Evolutionary conservation across 1,140 invertebrate genomes (phyloP), one percentile per base, ranked within the genome.

Genomic region (Asobara japonica): DNA sequence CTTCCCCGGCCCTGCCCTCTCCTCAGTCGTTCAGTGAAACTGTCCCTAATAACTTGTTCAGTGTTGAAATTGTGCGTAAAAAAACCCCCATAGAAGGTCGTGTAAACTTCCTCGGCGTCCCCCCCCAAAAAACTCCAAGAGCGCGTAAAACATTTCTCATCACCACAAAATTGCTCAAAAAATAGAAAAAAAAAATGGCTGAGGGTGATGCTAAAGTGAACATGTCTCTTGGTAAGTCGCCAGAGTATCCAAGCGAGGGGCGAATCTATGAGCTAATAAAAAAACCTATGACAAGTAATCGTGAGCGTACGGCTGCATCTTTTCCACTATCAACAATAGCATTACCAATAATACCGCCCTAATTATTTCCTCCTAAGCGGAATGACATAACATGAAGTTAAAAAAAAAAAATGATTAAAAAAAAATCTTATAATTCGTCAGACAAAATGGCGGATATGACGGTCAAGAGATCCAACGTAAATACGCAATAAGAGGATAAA

Each of bases 191-290:
- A 73, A 82, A 80, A 69, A 87, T 87, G 86, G 79, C 85, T 67
- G 86, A 86, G 75, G 80, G 86, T 79, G 86, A 87, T 71, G 83
- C 82, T 18, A 88, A 88, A 87, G 83, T 88, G 74, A 86, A 88
- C 75, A 88, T 88, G 86, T 87, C 86, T 75, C 85, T 86, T 66
- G 86, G 86, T 88, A 87, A 88, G 86, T 88, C 79, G 80, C 78
- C 73, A 78, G 69, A 77, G 70, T 78, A 72, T 76, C 67, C 65
- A 74, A 77, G 75, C 33, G 71, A 45, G 67, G 31, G 41, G n/a
- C 41, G 18, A 45, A 45, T 45, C 77, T 77, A 75, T 51, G 69
- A 73, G 36, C 67, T 38, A 31, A 68, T 70, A 75, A 33, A 38
- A 61, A 77, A 77, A 75, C 79, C 80, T 18, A 56, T 56, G 51